Evolutionary conservation across 2,888 invertebrate genomes (phyloP), one percentile per base, ranked within the genome.

Genomic region (Acrobasis consociella): DNA sequence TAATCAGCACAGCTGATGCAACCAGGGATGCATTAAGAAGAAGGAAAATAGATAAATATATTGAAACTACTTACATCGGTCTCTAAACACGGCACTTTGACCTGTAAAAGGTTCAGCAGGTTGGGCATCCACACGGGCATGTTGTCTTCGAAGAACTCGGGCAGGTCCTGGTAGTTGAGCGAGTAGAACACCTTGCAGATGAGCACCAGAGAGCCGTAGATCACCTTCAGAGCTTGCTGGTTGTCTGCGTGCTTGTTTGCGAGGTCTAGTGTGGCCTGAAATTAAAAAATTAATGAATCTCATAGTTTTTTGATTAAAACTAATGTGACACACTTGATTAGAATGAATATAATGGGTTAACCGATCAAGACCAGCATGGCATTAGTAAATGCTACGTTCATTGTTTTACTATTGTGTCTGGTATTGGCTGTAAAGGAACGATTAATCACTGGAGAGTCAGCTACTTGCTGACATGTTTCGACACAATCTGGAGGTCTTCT

Each of bases 71-170:
- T 87, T 62, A 91, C 91, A 74, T 80, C 74, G 13, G 96, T 95
- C 75, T 96, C 95, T 65, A 99, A 91, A 38, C 95, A 92, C 1
- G 96, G 95, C 49, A 97, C 96, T 84, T 98, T 96, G 0, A 94
- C 93, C 64, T 95, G 96, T 46, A 99, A 93, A 42, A 99, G 91
- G 39, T 94, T 94, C 60, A 97, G 95, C 73, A 99, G 97, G 76
- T 97, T 95, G 0, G 95, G 94, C 99, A 99, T 99, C 99, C 99
- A 99, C 0, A 94, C 94, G 22, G 93, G 93, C 96, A 99, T 98
- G 84, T 99, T 98, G 82, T 99, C 99, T 87, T 99, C 99, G 83
- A 99, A 99, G 92, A 97, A 99, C 90, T 99, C 99, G 0, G 99
- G 99, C 72, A 99, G 91, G 87, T 99, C 99, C 94, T 99, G 99